Evolutionary conservation across 2,113 vertebrate species (phyloP), one percentile per base, ranked within the genome.

Genomic region (Bufo bufo): DNA sequence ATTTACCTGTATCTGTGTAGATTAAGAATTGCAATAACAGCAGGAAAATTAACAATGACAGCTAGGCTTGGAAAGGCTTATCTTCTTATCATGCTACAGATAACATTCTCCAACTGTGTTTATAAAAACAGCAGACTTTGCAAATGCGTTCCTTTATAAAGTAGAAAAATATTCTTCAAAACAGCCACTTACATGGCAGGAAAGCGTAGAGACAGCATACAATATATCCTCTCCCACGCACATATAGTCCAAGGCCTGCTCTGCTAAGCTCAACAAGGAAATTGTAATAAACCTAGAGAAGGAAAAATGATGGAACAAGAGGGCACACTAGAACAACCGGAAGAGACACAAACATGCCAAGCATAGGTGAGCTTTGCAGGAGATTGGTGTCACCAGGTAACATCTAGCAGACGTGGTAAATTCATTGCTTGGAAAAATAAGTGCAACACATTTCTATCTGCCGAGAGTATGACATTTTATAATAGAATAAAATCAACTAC

Each of bases 201-300:
- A 81, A 87, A 85, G 77, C n/a, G 14, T 71, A 79, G n/a, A 63
- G 74, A 63, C 50, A 59, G 20, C 45, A 86, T 86, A 52, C 78
- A 86, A 86, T 65, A 86, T 86, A 79, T 86, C 50, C 14, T 79
- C 85, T 19, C 85, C 85, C 85, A 86, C 85, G 75, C 85, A 86
- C 61, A 47, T 58, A 54, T 11, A 77, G 72, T 80, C 56, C 56
- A 54, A 23, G 85, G 85, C 16, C 85, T 78, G 59, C 69, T 66
- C 61, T 50, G 19, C 56, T 71, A n/a, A 69, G 77, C 77, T 82
- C 56, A 74, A 47, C 50, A 87, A 82, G 65, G 54, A 82, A 81
- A 87, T n/a, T 59, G 33, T 82, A 82, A 87, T 87, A 80, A 87
- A 82, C 43, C 3, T 19, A 45, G 65, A 72, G 12, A 58, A 4